Conservation (phyloP, 2,888 invertebrate genomes). For the Parnassius orleans region DNA sequence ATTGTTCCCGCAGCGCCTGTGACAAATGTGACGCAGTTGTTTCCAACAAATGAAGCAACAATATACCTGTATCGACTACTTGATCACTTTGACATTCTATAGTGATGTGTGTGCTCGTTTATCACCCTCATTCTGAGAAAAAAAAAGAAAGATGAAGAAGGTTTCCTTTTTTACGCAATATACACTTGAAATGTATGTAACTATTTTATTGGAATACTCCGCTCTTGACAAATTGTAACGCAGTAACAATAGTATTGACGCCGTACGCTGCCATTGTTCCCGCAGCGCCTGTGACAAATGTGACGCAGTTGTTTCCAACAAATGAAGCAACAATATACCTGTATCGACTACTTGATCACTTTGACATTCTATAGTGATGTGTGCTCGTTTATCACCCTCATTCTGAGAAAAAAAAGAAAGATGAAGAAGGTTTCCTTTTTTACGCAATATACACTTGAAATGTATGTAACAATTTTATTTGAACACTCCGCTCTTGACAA, state of each 20-base stretch:
- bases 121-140: too few species aligned
- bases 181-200: too few species aligned
- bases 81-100: background rate
- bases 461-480: background rate
- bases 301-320: conserved; percentile 4
- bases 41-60: conserved; percentile 4
- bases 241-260: background rate
- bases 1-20: background rate
- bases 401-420: too few species aligned
- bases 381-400: too few species aligned
- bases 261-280: background rate
- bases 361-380: too few species aligned
- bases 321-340: background rate
- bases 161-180: too few species aligned
- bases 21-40: background rate
- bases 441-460: too few species aligned
- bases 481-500: background rate
- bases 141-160: too few species aligned
- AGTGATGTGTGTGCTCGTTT: too few species aligned
- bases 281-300: background rate
- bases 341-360: background rate
- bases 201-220: background rate
- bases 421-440: too few species aligned
- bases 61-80: background rate
- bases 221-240: background rate